Base-by-base conservation (phyloP, 2,888 invertebrate species). In the Dinocampus coccinellae region DNA sequence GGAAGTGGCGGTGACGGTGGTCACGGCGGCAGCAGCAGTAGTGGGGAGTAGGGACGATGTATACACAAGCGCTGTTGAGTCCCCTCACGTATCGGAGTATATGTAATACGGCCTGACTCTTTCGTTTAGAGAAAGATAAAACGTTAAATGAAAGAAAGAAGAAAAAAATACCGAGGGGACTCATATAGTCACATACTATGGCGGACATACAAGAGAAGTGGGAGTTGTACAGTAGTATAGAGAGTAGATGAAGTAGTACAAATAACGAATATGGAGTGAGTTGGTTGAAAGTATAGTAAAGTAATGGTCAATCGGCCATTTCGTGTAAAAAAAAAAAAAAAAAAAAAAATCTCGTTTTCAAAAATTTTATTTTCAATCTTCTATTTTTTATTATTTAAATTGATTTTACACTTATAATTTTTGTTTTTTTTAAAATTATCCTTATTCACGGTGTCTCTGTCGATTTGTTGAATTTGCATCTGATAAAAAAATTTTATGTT, bases 91-190 rank as follows among this genome's bases (percentile, higher is more conserved):
- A 47, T 39, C 39, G 39, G 39, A 39, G 39, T 39, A 39, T 39
- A 39, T 39, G n/a, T n/a, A 39, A 39, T 39, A 39, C n/a, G 1
- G 39, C 39, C n/a, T 13, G 13, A 11, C 36, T 11, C 11, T 13
- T 39, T n/a, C 39, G n/a, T 13, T 39, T 7, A 22, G 33, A 11
- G 67, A 55, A 34, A 47, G 24, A 42, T 42, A 24, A 52, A 16
- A 20, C 20, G 10, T 34, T n/a, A 34, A 47, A 7, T 4, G 39
- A 13, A 33, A 52, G 47, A 60, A 22, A 34, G 58, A 26, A 53
- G 22, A 69, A 34, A 69, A 20, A n/a, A n/a, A n/a, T n/a, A n/a
- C 53, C 20, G 65, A n/a, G 29, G 61, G 68, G 68, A 63, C 63
- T 69, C 26, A 57, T 55, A 39, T 39, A 39, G 39, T 39, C 39